Evolutionary conservation across 2,797 vertebrate genomes (phyloP).

Genomic region (Aplochiton taeniatus): DNA sequence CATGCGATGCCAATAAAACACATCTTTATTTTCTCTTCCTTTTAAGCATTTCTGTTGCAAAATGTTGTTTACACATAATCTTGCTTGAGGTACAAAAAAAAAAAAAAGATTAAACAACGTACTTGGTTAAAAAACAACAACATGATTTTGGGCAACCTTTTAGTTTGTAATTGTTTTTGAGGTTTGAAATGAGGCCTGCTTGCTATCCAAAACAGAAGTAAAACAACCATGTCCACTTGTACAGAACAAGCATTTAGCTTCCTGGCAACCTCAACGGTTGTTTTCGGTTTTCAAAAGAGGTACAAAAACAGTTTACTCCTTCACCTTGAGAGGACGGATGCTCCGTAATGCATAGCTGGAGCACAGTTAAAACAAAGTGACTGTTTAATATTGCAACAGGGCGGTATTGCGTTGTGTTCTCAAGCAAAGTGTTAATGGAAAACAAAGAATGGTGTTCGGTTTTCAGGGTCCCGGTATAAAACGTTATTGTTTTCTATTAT

Average conservation of each 20-base stretch:
- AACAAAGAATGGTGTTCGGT: constrained; percentile 44
- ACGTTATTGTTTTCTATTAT: constrained; percentile 41
- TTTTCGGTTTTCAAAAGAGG: constrained; percentile 25
- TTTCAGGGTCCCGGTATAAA: constrained; percentile 23
- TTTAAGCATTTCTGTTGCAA: too few species aligned
- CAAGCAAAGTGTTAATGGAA: constrained; percentile 45
- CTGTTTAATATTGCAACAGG: constrained; percentile 56
- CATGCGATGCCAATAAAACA: too few species aligned
- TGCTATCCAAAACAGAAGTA: neutral
- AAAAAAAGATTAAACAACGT: too few species aligned
- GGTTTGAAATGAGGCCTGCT: neutral
- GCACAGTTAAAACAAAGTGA: constrained; percentile 47
- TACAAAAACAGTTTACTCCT: constrained; percentile 20
- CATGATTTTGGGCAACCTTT: too few species aligned
- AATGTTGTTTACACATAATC: too few species aligned
- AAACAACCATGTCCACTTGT: neutral
- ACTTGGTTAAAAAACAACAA: too few species aligned
- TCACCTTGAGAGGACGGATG: constrained; percentile 50
- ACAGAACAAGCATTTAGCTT: neutral
- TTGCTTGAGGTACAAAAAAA: too few species aligned
- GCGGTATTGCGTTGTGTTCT: constrained; percentile 38
- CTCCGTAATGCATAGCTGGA: constrained; percentile 40
- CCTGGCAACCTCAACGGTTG: neutral
- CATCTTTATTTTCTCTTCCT: too few species aligned
- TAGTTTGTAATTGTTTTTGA: too few species aligned